Percentiles rank a stretch among this genome's conserved stretches.
These are phyloP conservation scores for Atherinomorus stipes DNA, from an alignment of 2,113 vertebrate genomes.

Conservation along the genomic window DNA sequence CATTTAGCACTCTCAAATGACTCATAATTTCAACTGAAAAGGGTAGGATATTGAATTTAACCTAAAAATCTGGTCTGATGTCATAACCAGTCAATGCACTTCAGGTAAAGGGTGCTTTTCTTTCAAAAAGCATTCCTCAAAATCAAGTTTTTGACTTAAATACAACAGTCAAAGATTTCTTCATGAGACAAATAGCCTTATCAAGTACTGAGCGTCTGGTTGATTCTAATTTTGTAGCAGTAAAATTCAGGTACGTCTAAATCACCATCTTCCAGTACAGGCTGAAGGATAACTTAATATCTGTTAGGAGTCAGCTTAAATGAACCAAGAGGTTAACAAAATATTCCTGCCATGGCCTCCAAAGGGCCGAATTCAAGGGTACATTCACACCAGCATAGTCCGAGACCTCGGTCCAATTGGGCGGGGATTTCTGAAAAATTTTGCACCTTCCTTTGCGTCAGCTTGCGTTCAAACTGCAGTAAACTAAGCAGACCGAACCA, in stretches of 20 bases:
- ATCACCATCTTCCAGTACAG: neutral
- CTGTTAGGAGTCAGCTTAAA: too few relatives aligned
- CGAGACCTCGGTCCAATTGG: too few relatives aligned
- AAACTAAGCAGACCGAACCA: too few relatives aligned
- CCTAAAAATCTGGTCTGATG: conserved; percentile 1
- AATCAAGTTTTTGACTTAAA: neutral
- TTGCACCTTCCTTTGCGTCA: too few relatives aligned
- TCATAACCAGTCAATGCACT: neutral
- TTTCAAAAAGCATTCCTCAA: neutral
- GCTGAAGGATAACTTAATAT: too few relatives aligned
- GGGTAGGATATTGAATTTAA: conserved; percentile 20
- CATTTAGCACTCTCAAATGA: neutral
- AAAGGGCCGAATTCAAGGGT: too few relatives aligned
- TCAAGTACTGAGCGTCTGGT: neutral
- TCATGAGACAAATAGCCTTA: neutral
- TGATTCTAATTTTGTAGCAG: neutral
- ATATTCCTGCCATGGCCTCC: too few relatives aligned
- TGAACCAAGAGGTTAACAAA: too few relatives aligned
- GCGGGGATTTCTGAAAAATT: too few relatives aligned
- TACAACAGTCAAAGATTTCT: neutral
- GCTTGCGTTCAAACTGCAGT: too few relatives aligned
- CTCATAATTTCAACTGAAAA: conserved; percentile 23
- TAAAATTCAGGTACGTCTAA: neutral
- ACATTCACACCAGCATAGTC: too few relatives aligned
- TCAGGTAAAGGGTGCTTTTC: neutral